These are phyloP conservation scores for Lutjanus campechanus DNA, from an alignment of 2,797 vertebrate species.

Conservation along the genomic window DNA sequence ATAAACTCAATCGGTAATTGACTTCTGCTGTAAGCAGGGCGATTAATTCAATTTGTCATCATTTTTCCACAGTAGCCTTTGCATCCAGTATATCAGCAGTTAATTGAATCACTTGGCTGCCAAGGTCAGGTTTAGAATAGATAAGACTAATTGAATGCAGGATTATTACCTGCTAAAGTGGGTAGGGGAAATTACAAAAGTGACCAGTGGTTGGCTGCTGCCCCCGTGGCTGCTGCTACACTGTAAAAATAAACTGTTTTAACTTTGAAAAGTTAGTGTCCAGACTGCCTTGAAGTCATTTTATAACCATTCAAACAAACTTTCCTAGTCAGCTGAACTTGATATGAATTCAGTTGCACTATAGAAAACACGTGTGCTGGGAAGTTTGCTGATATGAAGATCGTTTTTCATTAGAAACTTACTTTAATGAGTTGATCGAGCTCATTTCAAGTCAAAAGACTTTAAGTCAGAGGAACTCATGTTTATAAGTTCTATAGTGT, in stretches of 20 bases:
- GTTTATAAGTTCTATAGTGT: too few species aligned
- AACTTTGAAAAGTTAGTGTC: too few species aligned
- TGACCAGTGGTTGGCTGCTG: conserved; percentile 34
- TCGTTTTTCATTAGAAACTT: too few species aligned
- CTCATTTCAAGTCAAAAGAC: too few species aligned
- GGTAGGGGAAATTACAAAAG: conserved; percentile 49
- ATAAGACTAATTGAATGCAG: conserved; percentile 59
- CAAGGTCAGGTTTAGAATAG: conserved; percentile 49
- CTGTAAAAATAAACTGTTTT: too few species aligned
- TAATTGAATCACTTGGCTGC: conserved; percentile 60
- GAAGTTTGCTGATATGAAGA: too few species aligned
- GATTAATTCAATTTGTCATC: conserved; percentile 48
- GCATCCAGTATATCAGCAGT: conserved; percentile 34
- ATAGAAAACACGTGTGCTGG: too few species aligned
- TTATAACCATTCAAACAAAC: too few species aligned
- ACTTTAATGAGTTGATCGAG: too few species aligned
- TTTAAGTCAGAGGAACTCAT: too few species aligned
- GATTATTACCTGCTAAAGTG: conserved; percentile 57
- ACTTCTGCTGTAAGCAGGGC: conserved; percentile 41
- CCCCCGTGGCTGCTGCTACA: conserved; percentile 1
- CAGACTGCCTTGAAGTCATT: too few species aligned
- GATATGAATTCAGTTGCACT: too few species aligned
- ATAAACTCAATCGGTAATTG: conserved; percentile 47
- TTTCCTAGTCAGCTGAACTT: neutral
- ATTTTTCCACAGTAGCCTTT: conserved; percentile 28